Conservation (phyloP, 2,113 vertebrate genomes). For the Malurus elegans region DNA sequence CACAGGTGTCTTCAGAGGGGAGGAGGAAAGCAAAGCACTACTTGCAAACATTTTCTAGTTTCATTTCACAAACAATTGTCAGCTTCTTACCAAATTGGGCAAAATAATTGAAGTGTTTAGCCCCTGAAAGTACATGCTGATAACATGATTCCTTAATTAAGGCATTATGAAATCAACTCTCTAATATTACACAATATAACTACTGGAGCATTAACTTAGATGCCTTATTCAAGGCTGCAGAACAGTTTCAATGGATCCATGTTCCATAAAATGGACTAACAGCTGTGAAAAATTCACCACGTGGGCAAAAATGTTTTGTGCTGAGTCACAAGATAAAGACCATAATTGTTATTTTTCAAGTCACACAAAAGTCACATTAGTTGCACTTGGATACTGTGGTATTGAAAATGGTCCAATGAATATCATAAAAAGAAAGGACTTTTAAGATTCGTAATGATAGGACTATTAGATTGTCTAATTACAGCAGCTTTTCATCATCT, state of each 20-base stretch:
- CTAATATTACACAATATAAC: background rate
- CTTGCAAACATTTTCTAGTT: background rate
- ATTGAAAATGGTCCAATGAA: background rate
- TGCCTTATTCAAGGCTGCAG: background rate
- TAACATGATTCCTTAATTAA: background rate
- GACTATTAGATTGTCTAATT: background rate
- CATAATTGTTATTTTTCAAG: background rate
- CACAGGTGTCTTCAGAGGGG: background rate
- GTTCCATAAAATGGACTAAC: background rate
- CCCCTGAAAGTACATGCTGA: background rate
- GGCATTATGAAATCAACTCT: background rate
- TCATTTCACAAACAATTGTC: background rate
- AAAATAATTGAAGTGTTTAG: background rate
- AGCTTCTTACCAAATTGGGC: background rate
- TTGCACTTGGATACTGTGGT: background rate
- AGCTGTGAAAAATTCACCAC: background rate
- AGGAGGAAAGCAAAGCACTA: background rate
- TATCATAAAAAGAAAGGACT: background rate
- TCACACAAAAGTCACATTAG: background rate
- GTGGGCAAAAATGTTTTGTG: background rate
- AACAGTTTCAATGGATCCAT: background rate
- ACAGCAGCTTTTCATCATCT: background rate
- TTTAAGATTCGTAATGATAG: background rate
- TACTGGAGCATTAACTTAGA: background rate
- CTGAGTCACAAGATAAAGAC: background rate